These are phyloP conservation scores for Mionectes olivaceus DNA, from an alignment of 2,797 vertebrate genomes.

Conservation along the genomic window DNA sequence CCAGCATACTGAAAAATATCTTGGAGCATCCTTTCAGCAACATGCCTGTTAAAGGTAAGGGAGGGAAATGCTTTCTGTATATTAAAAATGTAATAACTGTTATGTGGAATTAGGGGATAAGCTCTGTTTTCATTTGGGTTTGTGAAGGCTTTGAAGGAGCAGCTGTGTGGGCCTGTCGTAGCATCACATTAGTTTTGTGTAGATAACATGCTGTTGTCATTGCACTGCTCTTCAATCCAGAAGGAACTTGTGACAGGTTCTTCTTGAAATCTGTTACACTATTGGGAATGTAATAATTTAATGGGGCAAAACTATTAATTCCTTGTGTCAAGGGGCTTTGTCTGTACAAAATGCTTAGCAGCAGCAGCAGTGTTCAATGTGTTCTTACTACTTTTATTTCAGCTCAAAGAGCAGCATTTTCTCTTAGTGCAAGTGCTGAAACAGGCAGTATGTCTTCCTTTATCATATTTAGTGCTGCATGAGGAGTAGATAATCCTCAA, in stretches of 20 bases:
- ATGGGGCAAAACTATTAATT: neutral
- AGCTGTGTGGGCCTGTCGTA: neutral
- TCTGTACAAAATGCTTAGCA: slow-evolving; percentile 4
- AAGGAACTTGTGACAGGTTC: slow-evolving; percentile 16
- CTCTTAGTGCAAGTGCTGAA: neutral
- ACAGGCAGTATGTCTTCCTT: slow-evolving; percentile 21
- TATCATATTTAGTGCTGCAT: slow-evolving; percentile 33
- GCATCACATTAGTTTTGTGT: neutral
- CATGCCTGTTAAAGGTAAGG: slow-evolving; percentile 36
- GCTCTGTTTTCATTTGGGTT: neutral
- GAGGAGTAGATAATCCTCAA: slow-evolving; percentile 45
- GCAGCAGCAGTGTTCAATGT: neutral
- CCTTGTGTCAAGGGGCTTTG: slow-evolving; percentile 13
- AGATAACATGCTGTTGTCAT: neutral
- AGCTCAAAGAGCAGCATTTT: slow-evolving; percentile 33
- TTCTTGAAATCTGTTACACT: slow-evolving; percentile 8
- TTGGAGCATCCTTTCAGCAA: slow-evolving; percentile 24
- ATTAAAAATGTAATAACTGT: neutral
- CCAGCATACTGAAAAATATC: slow-evolving; percentile 2
- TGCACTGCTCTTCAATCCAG: slow-evolving; percentile 3
- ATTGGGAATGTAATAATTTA: neutral
- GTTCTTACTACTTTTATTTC: slow-evolving; percentile 56
- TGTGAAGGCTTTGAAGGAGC: slow-evolving; percentile 24
- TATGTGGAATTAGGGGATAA: neutral
- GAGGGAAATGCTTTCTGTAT: neutral